A percentile compares a stretch with the other conserved stretches of the same genome.
phyloP scores from a whole-genome alignment of 2,113 vertebrate species.

The Ahaetulla prasina region DNA sequence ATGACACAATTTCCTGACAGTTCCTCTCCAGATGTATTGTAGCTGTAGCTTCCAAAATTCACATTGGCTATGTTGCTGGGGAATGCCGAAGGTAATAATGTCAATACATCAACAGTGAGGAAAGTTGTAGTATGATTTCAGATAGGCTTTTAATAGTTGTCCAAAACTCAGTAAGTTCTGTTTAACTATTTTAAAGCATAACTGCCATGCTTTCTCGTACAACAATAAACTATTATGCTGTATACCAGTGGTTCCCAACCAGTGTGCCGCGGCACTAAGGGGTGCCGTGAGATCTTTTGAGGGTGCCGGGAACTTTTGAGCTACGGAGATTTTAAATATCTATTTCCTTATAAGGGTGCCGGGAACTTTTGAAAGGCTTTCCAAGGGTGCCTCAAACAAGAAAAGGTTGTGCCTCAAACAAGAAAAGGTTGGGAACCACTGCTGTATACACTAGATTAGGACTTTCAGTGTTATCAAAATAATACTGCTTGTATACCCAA shows the following conservation, averaged over 20 bases:
- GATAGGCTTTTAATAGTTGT: neutral
- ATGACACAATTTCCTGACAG: too few species aligned
- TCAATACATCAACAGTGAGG: neutral
- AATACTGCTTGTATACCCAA: slow-evolving; percentile 6
- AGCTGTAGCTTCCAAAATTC: neutral
- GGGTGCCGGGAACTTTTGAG: too few species aligned
- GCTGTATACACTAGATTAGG: neutral
- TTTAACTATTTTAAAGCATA: neutral
- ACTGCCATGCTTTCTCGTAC: too few species aligned
- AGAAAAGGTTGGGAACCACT: too few species aligned
- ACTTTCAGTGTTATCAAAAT: neutral
- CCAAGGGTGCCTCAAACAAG: too few species aligned
- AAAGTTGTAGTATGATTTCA: neutral
- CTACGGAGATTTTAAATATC: too few species aligned
- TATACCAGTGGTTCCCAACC: too few species aligned
- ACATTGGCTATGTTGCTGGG: neutral
- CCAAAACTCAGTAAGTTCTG: neutral
- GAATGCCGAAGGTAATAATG: neutral
- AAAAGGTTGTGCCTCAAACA: too few species aligned
- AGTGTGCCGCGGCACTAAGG: too few species aligned
- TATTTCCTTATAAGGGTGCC: too few species aligned
- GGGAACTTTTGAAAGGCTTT: too few species aligned
- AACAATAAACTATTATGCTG: neutral
- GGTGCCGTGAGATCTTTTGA: too few species aligned
- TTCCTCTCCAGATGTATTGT: neutral